phyloP scores from a whole-genome alignment of 2,888 invertebrate genomes.

The Incurvaria masculella region DNA sequence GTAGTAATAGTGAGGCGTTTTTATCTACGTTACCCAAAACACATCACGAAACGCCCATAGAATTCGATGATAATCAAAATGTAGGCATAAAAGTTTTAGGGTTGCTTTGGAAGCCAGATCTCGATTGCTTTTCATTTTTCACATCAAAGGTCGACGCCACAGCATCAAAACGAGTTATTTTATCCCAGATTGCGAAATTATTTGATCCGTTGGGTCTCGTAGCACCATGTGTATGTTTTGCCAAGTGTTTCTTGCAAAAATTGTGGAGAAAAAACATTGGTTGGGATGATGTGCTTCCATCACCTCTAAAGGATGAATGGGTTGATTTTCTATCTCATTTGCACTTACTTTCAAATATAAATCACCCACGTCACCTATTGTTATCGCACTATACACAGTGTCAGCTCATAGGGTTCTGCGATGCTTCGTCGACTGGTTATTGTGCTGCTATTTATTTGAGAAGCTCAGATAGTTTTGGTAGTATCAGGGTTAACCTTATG shows the following conservation, averaged over 20 bases:
- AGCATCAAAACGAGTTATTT: constrained; percentile 5
- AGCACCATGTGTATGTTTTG: constrained; percentile 7
- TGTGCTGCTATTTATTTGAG: constrained; percentile 7
- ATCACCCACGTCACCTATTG: not conserved
- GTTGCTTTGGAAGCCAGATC: not conserved
- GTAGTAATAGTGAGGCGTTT: constrained; percentile 2
- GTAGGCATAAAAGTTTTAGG: constrained; percentile 1
- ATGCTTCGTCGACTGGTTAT: constrained; percentile 4
- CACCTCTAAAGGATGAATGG: not conserved
- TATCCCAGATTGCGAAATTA: constrained; percentile 5
- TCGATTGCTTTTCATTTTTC: constrained; percentile 5
- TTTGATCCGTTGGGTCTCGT: constrained; percentile 12
- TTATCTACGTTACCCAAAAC: not conserved
- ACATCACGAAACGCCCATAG: constrained; percentile 1
- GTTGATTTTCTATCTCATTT: constrained; percentile 2
- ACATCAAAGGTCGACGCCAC: not conserved
- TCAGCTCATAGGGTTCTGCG: constrained; percentile 3
- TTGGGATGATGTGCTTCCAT: constrained; percentile 7
- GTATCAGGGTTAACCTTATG: not conserved
- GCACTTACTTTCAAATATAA: not conserved
- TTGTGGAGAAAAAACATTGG: constrained; percentile 6
- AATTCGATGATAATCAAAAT: not conserved
- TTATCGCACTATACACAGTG: no score
- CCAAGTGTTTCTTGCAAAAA: constrained; percentile 10
- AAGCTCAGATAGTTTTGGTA: not conserved